These are phyloP conservation scores for Mycalesis mineus DNA, from an alignment of 2,888 invertebrate species.

Conservation along the genomic window DNA sequence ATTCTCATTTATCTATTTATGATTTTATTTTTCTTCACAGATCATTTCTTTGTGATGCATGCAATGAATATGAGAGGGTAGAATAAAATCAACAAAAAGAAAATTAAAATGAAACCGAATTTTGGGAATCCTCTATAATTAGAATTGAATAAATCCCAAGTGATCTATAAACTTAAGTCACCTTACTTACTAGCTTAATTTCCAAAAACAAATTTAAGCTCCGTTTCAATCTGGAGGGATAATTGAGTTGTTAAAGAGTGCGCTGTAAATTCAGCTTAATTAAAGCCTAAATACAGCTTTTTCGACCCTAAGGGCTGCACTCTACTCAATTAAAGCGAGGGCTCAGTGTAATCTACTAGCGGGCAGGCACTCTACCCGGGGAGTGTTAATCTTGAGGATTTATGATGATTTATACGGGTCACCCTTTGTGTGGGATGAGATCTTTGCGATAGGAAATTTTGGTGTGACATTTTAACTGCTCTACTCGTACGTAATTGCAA, in stretches of 20 bases:
- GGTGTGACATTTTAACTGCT: background rate
- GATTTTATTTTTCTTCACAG: no score
- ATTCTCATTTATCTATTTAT: no score
- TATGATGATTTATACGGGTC: slow-evolving; percentile 34
- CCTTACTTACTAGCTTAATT: background rate
- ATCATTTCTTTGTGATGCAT: no score
- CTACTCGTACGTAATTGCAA: background rate
- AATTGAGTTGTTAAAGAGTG: slow-evolving; percentile 7
- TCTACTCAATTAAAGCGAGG: slow-evolving; percentile 29
- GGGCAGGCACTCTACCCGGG: slow-evolving; percentile 6
- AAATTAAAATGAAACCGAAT: no score
- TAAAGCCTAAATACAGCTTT: slow-evolving; percentile 6
- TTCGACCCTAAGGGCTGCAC: slow-evolving; percentile 20
- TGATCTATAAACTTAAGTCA: background rate
- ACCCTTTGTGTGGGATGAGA: slow-evolving; percentile 3
- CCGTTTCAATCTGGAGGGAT: background rate
- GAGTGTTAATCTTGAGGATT: slow-evolving; percentile 32
- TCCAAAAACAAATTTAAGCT: background rate
- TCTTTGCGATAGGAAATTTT: background rate
- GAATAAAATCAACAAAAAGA: no score
- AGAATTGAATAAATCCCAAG: no score
- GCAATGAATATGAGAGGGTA: no score
- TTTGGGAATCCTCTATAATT: no score
- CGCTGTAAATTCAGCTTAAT: slow-evolving; percentile 4
- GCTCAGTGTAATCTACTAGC: slow-evolving; percentile 22